A percentile compares a stretch with the other conserved stretches of the same genome.
phyloP scores from a whole-genome alignment of 2,888 invertebrate genomes.

The Pteria penguin region DNA sequence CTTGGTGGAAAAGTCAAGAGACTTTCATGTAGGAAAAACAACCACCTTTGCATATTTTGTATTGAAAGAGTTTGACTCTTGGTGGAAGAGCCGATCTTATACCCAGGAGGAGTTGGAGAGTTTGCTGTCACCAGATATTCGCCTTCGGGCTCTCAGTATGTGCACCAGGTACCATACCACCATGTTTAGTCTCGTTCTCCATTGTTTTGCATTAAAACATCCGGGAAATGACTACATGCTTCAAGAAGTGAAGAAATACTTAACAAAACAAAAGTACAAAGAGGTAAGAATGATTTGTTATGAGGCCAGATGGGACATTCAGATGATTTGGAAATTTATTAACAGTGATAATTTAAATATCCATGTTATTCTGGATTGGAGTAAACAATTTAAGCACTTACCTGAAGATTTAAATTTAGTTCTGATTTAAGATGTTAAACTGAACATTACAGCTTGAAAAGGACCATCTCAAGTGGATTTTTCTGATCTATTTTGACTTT shows the following conservation, averaged over 20 bases:
- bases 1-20: conserved; percentile 52
- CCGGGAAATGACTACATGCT: conserved; percentile 66
- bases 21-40: conserved; percentile 58
- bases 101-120: not conserved
- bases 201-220: conserved; percentile 62
- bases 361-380: too few species aligned
- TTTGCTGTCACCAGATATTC: conserved; percentile 56
- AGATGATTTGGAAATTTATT: too few species aligned
- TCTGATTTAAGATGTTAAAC: too few species aligned
- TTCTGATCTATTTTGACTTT: too few species aligned
- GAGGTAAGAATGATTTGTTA: conserved; percentile 68
- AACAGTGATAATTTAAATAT: too few species aligned
- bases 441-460: too few species aligned
- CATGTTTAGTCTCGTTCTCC: conserved; percentile 63
- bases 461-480: too few species aligned
- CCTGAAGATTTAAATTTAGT: too few species aligned
- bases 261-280: conserved; percentile 62
- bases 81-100: conserved; percentile 39
- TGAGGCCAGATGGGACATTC: too few species aligned
- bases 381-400: too few species aligned
- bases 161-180: conserved; percentile 61
- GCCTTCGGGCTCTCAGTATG: conserved; percentile 53
- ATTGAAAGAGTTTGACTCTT: conserved; percentile 65
- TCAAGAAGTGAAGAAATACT: conserved; percentile 52
- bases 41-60: conserved; percentile 59